A percentile compares a stretch with the other conserved stretches of the same genome.
Conservation (phyloP, 1,140 invertebrate genomes). For the Lepidurus packardi region DNA sequence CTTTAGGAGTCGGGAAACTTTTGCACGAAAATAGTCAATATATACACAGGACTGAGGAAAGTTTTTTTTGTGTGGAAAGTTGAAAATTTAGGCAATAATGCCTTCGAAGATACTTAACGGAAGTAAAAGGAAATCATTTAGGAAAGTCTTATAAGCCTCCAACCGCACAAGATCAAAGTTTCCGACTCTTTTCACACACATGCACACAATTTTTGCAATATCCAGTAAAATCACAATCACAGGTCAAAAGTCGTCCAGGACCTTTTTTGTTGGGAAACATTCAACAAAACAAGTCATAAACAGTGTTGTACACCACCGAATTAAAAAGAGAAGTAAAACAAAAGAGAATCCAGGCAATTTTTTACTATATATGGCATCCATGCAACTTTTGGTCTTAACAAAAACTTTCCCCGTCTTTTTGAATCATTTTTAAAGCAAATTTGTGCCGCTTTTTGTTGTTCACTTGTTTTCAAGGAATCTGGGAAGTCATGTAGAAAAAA, state of each 20-base stretch:
- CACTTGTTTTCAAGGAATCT: neutral
- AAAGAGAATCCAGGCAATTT: neutral
- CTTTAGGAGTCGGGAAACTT: neutral
- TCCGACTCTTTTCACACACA: neutral
- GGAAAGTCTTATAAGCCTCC: slow-evolving; percentile 9
- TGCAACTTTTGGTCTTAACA: neutral
- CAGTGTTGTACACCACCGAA: slow-evolving; percentile 16
- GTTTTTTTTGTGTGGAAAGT: neutral
- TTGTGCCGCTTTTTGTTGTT: neutral
- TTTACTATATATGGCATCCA: neutral
- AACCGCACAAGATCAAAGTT: neutral
- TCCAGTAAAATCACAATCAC: slow-evolving; percentile 20
- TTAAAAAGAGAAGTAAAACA: neutral
- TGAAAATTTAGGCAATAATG: neutral
- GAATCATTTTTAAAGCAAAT: neutral
- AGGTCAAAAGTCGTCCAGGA: slow-evolving; percentile 18
- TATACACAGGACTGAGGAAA: slow-evolving; percentile 17
- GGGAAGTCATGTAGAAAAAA: slow-evolving; percentile 4
- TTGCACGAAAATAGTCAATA: neutral
- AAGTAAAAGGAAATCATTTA: neutral
- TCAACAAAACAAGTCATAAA: slow-evolving; percentile 16
- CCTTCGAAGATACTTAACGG: neutral
- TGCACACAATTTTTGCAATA: slow-evolving; percentile 12
- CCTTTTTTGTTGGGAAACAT: slow-evolving; percentile 22
- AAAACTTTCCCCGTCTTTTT: neutral